Percentiles rank a stretch among this genome's conserved stretches.
Evolutionary conservation across 2,113 vertebrate species (phyloP).

Genomic region (Neoarius graeffei): DNA sequence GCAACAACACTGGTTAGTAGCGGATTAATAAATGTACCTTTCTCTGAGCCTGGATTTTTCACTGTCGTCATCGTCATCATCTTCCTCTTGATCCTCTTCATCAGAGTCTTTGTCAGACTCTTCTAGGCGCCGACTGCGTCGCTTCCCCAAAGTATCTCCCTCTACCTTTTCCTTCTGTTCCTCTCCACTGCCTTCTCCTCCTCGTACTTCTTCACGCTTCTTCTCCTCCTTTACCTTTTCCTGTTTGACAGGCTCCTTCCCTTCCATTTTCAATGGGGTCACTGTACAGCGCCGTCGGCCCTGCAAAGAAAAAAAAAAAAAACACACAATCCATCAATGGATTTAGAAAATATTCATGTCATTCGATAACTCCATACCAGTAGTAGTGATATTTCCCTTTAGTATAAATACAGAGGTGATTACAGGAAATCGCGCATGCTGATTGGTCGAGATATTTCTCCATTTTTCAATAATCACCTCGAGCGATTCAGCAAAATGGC

Average conservation of each 20-base stretch:
- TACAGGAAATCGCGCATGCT: too few relatives aligned
- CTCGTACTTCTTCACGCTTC: constrained; percentile 56
- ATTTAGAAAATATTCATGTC: neutral
- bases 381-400: too few relatives aligned
- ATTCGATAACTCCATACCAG: neutral
- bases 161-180: constrained; percentile 73
- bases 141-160: constrained; percentile 65
- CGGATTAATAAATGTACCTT: constrained; percentile 39
- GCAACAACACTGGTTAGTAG: neutral
- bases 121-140: constrained; percentile 77
- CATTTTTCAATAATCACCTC: too few relatives aligned
- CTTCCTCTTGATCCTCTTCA: constrained; percentile 74
- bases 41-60: constrained; percentile 73
- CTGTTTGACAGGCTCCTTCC: constrained; percentile 73
- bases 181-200: constrained; percentile 78
- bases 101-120: constrained; percentile 92
- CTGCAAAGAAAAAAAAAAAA: constrained; percentile 59
- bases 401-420: too few relatives aligned
- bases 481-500: too few relatives aligned
- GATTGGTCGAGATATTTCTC: too few relatives aligned
- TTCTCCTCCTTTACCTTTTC: constrained; percentile 61
- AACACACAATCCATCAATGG: neutral
- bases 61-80: constrained; percentile 76
- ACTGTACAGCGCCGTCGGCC: constrained; percentile 79
- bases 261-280: constrained; percentile 76